These are phyloP conservation scores for Agraylea sexmaculata DNA, from an alignment of 1,140 invertebrate genomes.

Conservation along the genomic window DNA sequence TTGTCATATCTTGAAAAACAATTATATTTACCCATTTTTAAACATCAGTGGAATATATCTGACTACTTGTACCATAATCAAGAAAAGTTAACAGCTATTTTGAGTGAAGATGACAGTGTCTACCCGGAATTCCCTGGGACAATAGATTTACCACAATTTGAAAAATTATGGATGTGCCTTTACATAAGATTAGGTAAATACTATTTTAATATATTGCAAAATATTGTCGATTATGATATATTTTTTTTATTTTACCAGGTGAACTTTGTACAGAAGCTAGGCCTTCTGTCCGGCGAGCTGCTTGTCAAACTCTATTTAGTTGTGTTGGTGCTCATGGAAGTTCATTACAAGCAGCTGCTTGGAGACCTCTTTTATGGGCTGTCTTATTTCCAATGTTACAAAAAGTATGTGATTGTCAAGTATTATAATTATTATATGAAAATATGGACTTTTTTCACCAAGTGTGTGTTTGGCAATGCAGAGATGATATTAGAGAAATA, in stretches of 20 bases:
- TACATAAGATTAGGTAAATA: slow-evolving; percentile 67
- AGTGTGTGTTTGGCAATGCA: too few species aligned
- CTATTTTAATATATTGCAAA: slow-evolving; percentile 5
- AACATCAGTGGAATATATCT: slow-evolving; percentile 92
- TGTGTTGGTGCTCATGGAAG: slow-evolving; percentile 92
- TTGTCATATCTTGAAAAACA: not conserved
- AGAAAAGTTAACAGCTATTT: slow-evolving; percentile 64
- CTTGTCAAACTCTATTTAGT: slow-evolving; percentile 95
- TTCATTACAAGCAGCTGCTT: slow-evolving; percentile 74
- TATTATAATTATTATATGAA: too few species aligned
- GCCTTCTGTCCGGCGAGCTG: slow-evolving; percentile 94
- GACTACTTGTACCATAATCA: slow-evolving; percentile 95
- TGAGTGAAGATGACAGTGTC: slow-evolving; percentile 56
- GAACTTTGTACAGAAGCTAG: slow-evolving; percentile 91
- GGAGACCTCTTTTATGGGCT: slow-evolving; percentile 82
- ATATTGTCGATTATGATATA: slow-evolving; percentile 5
- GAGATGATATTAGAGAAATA: too few species aligned
- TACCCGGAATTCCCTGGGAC: slow-evolving; percentile 75
- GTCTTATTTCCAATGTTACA: slow-evolving; percentile 93
- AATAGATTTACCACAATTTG: slow-evolving; percentile 78
- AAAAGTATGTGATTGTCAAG: slow-evolving; percentile 67
- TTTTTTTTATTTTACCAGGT: slow-evolving; percentile 34
- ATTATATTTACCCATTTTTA: too few species aligned
- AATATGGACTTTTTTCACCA: too few species aligned
- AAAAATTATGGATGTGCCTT: slow-evolving; percentile 91